These are phyloP conservation scores for Drosophila neutralis DNA, from an alignment of 2,888 invertebrate species.

Conservation along the genomic window DNA sequence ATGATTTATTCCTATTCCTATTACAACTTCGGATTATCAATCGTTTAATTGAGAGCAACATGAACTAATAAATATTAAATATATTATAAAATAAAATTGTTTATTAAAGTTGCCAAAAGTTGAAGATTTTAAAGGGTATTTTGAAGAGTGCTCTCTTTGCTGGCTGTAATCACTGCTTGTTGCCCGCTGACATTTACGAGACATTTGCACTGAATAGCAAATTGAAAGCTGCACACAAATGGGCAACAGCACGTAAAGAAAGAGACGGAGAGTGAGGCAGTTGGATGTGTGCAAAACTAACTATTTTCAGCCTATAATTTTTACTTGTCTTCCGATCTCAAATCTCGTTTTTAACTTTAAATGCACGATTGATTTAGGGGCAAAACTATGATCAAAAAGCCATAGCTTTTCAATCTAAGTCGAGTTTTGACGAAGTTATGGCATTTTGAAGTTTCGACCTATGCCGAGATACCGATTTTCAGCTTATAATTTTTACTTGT, in stretches of 20 bases:
- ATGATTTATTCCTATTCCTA: background rate
- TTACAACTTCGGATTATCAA: background rate
- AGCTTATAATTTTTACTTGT: too few species aligned
- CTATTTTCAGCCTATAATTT: too few species aligned
- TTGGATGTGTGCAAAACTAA: background rate
- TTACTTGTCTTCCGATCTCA: too few species aligned
- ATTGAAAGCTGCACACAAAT: conserved; percentile 60
- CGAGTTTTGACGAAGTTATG: too few species aligned
- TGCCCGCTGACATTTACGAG: conserved; percentile 62
- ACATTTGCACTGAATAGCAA: conserved; percentile 58
- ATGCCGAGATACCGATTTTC: too few species aligned
- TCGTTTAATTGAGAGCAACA: background rate
- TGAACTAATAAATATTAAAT: background rate
- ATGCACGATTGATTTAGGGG: too few species aligned
- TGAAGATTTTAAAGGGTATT: conserved; percentile 26
- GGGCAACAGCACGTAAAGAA: conserved; percentile 48
- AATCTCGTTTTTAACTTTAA: too few species aligned
- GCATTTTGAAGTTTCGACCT: too few species aligned
- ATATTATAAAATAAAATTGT: background rate
- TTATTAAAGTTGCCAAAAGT: background rate
- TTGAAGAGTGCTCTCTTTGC: too few species aligned
- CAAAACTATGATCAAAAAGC: too few species aligned
- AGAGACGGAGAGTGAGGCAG: background rate
- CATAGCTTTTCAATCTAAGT: too few species aligned
- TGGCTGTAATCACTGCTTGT: conserved; percentile 25